phyloP scores from a whole-genome alignment of 2,113 vertebrate genomes.

The Theristicus caerulescens region DNA sequence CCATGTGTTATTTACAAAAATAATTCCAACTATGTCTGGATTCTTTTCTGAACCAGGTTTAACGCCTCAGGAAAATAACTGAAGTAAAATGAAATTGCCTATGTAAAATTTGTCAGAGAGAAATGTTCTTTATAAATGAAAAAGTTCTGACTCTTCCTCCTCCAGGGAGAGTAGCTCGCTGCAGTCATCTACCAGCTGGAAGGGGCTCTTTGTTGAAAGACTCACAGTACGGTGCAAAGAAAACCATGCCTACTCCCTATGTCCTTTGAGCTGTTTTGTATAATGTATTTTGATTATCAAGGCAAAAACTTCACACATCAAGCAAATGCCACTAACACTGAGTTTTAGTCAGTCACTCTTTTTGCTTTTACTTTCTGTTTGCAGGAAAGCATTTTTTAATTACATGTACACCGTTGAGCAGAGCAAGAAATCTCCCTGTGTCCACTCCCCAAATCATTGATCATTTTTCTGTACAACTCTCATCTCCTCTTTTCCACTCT shows the following conservation, averaged over 20 bases:
- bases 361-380: not conserved
- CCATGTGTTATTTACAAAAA: constrained; percentile 47
- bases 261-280: not conserved
- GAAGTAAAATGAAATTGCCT: not conserved
- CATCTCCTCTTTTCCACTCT: not conserved
- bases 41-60: not conserved
- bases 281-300: not conserved
- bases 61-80: not conserved
- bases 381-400: not conserved
- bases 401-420: fast-evolving
- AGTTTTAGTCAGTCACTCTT: not conserved
- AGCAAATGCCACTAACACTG: not conserved
- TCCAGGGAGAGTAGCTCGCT: not conserved
- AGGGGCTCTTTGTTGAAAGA: not conserved
- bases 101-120: not conserved
- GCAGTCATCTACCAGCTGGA: not conserved
- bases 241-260: not conserved
- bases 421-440: not conserved
- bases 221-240: not conserved
- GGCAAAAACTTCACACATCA: not conserved
- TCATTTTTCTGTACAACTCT: not conserved
- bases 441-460: not conserved
- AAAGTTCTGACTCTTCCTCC: not conserved
- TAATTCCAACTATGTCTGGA: not conserved
- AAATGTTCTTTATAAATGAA: not conserved